phyloP scores from a whole-genome alignment of 2,888 invertebrate species.

The Phyllotreta cruciferae region DNA sequence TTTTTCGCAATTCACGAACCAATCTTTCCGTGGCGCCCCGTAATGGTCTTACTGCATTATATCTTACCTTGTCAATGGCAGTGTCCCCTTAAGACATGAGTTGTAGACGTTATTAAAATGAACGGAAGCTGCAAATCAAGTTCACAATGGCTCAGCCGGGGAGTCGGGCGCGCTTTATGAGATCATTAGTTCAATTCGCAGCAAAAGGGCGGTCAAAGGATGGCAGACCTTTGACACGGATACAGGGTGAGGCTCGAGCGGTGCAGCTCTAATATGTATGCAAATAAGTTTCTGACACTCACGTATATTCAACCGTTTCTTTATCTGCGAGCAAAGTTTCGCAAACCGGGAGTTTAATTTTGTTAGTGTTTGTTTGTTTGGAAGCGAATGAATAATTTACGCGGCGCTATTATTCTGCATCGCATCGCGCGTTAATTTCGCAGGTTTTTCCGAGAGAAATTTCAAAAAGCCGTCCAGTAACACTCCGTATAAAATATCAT shows the following conservation, averaged over 20 bases:
- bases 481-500: too few species aligned
- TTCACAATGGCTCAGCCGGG: slow-evolving; percentile 37
- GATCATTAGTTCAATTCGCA: slow-evolving; percentile 58
- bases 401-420: not conserved
- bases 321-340: slow-evolving; percentile 12
- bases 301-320: slow-evolving; percentile 6
- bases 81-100: slow-evolving; percentile 37
- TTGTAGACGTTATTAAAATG: slow-evolving; percentile 41
- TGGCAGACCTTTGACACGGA: slow-evolving; percentile 20
- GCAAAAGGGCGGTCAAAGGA: slow-evolving; percentile 53
- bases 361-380: slow-evolving; percentile 14
- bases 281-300: slow-evolving; percentile 17
- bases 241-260: slow-evolving; percentile 24
- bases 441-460: too few species aligned
- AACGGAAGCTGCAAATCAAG: slow-evolving; percentile 48
- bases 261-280: slow-evolving; percentile 19
- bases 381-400: too few species aligned
- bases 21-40: slow-evolving; percentile 23
- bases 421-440: too few species aligned
- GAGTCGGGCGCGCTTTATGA: slow-evolving; percentile 47
- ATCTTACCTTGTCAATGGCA: slow-evolving; percentile 38
- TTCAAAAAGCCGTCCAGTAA: too few species aligned
- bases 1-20: slow-evolving; percentile 20
- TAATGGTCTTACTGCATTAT: slow-evolving; percentile 34
- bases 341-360: slow-evolving; percentile 9